Evolutionary conservation across 23 tunicate species (phyloP), one percentile per base, ranked within the genome.

Genomic region (Trididemnum nubilum): DNA sequence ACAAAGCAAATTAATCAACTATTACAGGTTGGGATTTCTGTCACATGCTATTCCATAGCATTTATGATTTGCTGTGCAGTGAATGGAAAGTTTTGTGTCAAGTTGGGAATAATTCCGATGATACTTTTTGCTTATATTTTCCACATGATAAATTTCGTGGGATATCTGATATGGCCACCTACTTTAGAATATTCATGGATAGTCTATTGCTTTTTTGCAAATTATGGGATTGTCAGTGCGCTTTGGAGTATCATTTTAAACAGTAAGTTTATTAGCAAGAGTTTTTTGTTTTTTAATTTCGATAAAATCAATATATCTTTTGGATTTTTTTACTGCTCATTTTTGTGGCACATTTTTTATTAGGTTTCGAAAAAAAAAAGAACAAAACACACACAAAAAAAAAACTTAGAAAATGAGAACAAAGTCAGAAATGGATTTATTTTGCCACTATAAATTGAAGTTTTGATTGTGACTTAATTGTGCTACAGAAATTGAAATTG

Each of bases 21-120:
- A n/a, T n/a, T n/a, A n/a, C n/a, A 67, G 74, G 74, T 67, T 67
- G 74, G 74, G 7, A 67, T 33, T 15, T 67, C 26, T 30, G n/a
- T 67, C 7, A 7, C 33, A 4, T 67, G 19, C 25, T 67, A 67
- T 33, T 67, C 74, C 18, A 32, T 7, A 12, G 74, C 38, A 32
- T 67, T 31, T 38, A 67, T 67, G 18, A 9, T 33, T 5, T 32
- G n/a, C 38, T 67, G 74, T 33, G 37, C n/a, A 30, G 38, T 67
- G 18, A 33, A 30, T n/a, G 38, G 74, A 24, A 21, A 33, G 7
- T 67, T 67, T 33, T 67, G 74, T 38, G 2, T 31, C 37, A 33
- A 33, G 4, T 67, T 30, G 7, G 37, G 38, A 32, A 32, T 37
- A 33, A 67, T 33, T 5, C 18, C 74, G 12, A 31, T 67, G 38